phyloP scores from a whole-genome alignment of 2,113 vertebrate genomes.

The Rhinogobius similis region DNA sequence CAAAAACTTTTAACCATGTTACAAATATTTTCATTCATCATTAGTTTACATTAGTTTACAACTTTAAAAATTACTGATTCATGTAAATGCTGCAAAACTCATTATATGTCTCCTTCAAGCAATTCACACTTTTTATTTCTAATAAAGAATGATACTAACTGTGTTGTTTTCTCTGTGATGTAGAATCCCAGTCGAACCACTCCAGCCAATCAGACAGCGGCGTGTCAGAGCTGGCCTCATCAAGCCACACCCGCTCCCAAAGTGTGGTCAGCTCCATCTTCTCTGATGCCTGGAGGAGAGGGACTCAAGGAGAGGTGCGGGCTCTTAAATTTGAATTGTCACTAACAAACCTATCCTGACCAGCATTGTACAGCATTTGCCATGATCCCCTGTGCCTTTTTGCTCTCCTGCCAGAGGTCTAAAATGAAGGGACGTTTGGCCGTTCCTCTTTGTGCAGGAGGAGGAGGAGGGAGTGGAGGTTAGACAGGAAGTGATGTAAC shows the following conservation, averaged over 20 bases:
- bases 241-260: conserved; percentile 90
- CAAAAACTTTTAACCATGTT: no score
- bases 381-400: conserved; percentile 38
- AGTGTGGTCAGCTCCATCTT: conserved; percentile 97
- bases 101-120: no score
- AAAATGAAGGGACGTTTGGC: conserved; percentile 82
- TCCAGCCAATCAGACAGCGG: conserved; percentile 97
- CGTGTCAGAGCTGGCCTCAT: conserved; percentile 89
- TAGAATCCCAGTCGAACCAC: conserved; percentile 97
- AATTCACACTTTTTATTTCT: background rate
- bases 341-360: background rate
- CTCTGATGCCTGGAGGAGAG: conserved; percentile 97
- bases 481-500: conserved; percentile 75
- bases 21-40: no score
- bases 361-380: conserved; percentile 30
- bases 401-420: conserved; percentile 84
- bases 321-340: background rate
- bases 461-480: conserved; percentile 86
- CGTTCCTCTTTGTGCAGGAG: conserved; percentile 84
- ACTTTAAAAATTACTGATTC: no score
- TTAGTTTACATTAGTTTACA: no score
- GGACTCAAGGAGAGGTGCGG: conserved; percentile 92
- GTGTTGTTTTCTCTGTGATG: background rate
- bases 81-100: no score
- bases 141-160: background rate